Percentiles rank a stretch among this genome's conserved stretches.
These are phyloP conservation scores for Drosophila eohydei DNA, from an alignment of 2,888 invertebrate species.

Conservation along the genomic window DNA sequence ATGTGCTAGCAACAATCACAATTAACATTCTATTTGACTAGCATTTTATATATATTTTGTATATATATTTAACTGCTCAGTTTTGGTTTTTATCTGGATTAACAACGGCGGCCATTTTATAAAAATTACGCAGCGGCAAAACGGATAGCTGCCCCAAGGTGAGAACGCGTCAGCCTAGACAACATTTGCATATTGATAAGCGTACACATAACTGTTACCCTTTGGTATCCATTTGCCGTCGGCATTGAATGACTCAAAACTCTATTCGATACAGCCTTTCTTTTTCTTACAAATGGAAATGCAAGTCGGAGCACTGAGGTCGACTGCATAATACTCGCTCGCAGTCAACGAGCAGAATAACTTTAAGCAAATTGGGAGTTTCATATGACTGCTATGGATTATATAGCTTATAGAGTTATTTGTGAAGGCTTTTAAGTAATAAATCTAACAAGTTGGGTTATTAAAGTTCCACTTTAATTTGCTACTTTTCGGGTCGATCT, in stretches of 20 bases:
- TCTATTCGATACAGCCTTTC: constrained; percentile 35
- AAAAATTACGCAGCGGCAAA: constrained; percentile 76
- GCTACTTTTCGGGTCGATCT: neutral
- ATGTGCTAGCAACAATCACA: constrained; percentile 59
- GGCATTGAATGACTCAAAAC: constrained; percentile 50
- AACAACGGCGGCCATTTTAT: constrained; percentile 67
- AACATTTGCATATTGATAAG: constrained; percentile 36
- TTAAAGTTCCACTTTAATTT: neutral
- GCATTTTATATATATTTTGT: constrained; percentile 17
- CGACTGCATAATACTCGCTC: neutral
- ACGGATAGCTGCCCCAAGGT: constrained; percentile 82
- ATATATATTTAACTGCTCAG: neutral
- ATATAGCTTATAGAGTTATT: neutral
- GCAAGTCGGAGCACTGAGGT: no score
- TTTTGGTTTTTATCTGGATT: constrained; percentile 42
- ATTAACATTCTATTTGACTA: constrained; percentile 47
- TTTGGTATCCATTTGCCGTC: constrained; percentile 45
- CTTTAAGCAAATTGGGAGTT: neutral
- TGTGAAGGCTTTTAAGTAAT: no score
- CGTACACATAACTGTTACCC: constrained; percentile 3
- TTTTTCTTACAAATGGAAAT: neutral
- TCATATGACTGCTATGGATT: neutral
- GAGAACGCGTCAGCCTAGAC: constrained; percentile 19
- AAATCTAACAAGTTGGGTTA: no score
- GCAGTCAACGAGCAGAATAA: neutral